These are phyloP conservation scores for Ectemnius lituratus DNA, from an alignment of 2,888 invertebrate genomes.

Conservation along the genomic window DNA sequence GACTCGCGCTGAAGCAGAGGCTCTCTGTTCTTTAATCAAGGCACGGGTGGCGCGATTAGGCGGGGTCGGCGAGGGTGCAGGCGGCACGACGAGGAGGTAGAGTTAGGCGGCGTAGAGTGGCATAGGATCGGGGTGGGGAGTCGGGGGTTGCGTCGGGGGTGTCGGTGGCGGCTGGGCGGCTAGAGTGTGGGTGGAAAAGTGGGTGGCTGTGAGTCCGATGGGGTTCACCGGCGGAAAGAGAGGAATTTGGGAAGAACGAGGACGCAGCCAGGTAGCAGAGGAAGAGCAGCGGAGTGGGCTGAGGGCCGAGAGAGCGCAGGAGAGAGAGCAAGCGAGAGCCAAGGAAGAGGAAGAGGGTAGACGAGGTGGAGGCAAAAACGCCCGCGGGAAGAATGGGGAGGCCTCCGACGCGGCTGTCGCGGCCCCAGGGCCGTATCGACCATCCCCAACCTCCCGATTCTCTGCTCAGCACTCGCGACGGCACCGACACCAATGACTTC, in stretches of 20 bases:
- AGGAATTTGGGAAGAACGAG: slow-evolving; percentile 17
- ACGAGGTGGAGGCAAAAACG: slow-evolving; percentile 69
- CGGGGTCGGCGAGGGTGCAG: slow-evolving; percentile 62
- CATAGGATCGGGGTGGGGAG: slow-evolving; percentile 45
- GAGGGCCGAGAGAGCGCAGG: slow-evolving; percentile 13
- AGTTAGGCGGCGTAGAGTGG: slow-evolving; percentile 42
- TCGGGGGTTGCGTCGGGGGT: slow-evolving; percentile 52
- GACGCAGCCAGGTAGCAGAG: slow-evolving; percentile 39
- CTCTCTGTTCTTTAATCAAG: slow-evolving; percentile 76
- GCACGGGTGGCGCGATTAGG: slow-evolving; percentile 74
- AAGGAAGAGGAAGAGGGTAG: slow-evolving; percentile 21
- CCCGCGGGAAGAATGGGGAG: slow-evolving; percentile 74
- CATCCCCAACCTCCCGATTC: slow-evolving; percentile 65
- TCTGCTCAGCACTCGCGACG: slow-evolving; percentile 53
- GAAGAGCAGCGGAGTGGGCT: slow-evolving; percentile 6
- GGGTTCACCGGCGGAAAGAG: slow-evolving; percentile 40
- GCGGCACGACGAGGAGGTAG: slow-evolving; percentile 45
- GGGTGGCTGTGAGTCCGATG: slow-evolving; percentile 53
- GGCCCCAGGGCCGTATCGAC: slow-evolving; percentile 75
- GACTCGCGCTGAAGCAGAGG: slow-evolving; percentile 62
- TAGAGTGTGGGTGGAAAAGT: slow-evolving; percentile 55
- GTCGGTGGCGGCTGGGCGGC: slow-evolving; percentile 56
- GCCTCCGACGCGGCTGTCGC: slow-evolving; percentile 73
- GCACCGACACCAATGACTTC: slow-evolving; percentile 61
- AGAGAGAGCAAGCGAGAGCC: slow-evolving; percentile 12